Evolutionary conservation across 2,888 invertebrate species (phyloP).

Genomic region (Antheraea assamensis): DNA sequence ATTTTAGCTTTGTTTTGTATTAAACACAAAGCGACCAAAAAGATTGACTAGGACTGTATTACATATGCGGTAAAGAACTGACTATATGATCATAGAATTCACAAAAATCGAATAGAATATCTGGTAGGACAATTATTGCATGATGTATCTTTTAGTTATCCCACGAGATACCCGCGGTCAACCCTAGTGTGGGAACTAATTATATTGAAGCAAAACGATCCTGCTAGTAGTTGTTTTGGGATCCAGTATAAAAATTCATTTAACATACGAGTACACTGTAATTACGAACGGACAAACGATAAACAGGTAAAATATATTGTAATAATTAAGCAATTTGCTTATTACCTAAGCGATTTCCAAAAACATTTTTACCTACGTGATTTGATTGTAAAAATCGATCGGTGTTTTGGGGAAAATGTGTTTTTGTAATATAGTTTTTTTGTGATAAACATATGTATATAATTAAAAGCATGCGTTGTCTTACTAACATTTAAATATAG

Average conservation of each 20-base stretch:
- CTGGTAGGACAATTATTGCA: no score
- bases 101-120: no score
- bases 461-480: not conserved
- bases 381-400: not conserved
- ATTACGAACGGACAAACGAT: not conserved
- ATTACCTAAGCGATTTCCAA: not conserved
- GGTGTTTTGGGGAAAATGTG: not conserved
- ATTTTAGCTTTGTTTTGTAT: no score
- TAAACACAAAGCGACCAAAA: no score
- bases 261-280: not conserved
- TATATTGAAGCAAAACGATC: not conserved
- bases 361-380: not conserved
- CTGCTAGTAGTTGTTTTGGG: not conserved
- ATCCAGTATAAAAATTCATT: not conserved
- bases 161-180: no score
- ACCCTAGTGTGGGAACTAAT: no score
- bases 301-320: not conserved
- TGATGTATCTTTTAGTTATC: no score
- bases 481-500: not conserved
- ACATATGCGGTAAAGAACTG: no score
- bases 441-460: slow-evolving; percentile 1
- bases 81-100: no score
- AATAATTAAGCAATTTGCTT: not conserved
- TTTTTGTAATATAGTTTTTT: not conserved
- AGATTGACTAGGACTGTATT: no score